phyloP scores from a whole-genome alignment of 2,113 vertebrate genomes.

The Theropithecus gelada region DNA sequence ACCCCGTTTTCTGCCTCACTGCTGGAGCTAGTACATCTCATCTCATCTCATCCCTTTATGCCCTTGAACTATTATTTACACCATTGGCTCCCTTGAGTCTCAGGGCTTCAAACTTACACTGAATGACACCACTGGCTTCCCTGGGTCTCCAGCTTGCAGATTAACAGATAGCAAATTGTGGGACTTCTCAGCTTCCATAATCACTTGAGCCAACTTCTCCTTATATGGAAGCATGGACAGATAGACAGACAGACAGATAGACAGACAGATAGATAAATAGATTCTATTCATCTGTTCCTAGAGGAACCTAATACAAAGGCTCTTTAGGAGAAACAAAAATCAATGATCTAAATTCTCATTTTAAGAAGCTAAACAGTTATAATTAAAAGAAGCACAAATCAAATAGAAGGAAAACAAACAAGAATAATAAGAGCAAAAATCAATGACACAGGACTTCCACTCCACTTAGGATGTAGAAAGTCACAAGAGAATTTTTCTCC shows the following conservation, averaged over 20 bases:
- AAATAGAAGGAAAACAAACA: background rate
- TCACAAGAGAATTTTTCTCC: background rate
- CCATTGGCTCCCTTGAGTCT: background rate
- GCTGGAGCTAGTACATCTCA: background rate
- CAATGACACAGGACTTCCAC: background rate
- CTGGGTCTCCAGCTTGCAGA: background rate
- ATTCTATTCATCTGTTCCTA: too few relatives aligned
- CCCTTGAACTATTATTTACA: background rate
- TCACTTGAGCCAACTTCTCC: background rate
- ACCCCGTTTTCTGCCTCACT: background rate
- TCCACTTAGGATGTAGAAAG: background rate
- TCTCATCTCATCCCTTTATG: background rate
- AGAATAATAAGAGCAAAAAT: background rate
- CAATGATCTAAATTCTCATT: background rate
- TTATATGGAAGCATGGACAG: background rate
- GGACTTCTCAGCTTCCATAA: background rate
- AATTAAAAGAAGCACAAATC: background rate
- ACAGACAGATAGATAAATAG: background rate
- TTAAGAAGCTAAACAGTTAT: background rate
- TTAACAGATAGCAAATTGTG: background rate
- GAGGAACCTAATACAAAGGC: background rate
- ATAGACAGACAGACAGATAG: too few relatives aligned
- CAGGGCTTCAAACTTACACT: background rate
- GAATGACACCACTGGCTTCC: background rate
- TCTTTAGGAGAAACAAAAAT: background rate